Evolutionary conservation across 2,113 vertebrate species (phyloP).

Genomic region (Barbus barbus): DNA sequence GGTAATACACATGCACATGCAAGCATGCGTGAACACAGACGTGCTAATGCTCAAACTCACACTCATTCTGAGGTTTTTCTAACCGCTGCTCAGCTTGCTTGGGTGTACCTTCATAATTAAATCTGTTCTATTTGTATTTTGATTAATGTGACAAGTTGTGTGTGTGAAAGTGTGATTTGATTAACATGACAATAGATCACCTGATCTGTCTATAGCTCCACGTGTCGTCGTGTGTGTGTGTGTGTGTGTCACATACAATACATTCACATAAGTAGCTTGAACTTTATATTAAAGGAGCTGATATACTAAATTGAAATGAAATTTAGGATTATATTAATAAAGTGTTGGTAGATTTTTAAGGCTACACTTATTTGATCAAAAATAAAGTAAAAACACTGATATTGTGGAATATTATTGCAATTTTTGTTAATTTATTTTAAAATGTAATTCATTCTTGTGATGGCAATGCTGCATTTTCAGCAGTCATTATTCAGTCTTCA

Average conservation of each 20-base stretch:
- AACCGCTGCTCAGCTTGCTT: background rate
- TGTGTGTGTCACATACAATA: no score
- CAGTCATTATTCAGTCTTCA: no score
- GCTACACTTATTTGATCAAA: background rate
- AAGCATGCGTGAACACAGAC: background rate
- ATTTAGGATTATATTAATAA: background rate
- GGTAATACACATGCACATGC: conserved; percentile 71
- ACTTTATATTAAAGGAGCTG: background rate
- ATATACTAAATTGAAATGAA: background rate
- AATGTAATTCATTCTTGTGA: background rate
- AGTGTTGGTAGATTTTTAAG: background rate
- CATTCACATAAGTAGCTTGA: background rate
- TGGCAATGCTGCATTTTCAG: background rate
- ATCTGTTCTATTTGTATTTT: background rate
- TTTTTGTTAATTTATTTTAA: no score
- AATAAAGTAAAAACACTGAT: background rate
- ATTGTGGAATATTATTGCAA: background rate
- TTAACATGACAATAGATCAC: background rate
- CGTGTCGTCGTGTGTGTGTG: background rate
- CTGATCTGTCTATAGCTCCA: conserved; percentile 8
- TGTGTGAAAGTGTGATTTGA: background rate
- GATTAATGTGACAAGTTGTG: conserved; percentile 15
- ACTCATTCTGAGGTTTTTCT: background rate
- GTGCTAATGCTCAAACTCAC: background rate
- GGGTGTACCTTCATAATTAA: conserved; percentile 21